Base-by-base conservation (phyloP, 1,140 invertebrate genomes). In the Zophobas morio region DNA sequence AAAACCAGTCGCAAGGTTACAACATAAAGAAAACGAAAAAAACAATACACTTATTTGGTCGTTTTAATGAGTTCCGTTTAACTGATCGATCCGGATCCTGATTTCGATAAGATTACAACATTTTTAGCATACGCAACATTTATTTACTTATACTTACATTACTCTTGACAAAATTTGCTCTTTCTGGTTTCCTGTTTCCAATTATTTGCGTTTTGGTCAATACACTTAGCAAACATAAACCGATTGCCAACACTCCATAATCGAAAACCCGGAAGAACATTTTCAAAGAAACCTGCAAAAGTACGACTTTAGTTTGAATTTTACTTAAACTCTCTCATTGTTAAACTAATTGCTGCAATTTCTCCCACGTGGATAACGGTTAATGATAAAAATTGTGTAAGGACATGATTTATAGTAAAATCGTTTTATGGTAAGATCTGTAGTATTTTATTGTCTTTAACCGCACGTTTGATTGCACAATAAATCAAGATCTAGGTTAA, bases 391-490 rank as follows among this genome's bases (percentile, higher is more conserved):
- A 6, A 20, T 51, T 51, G n/a, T 34, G 53, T 34, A 54, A 54
- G 1, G 4, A 54, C 2, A 33, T 36, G 46, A 46, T 70, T 33
- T 42, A n/a, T 42, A n/a, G 39, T 70, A 49, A 70, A 20, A 20
- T 20, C 20, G 20, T 20, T 20, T 20, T 20, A 20, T 20, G 20
- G 20, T 20, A 20, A 20, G 20, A 20, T 20, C 20, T 20, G 8
- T 60, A 60, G 1, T 42, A 35, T 54, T 54, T 73, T 73, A 73
- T 57, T 73, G 40, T 73, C 49, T 73, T 46, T 53, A 56, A 51
- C 51, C 20, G 34, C 71, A 56, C 71, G 20, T 47, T 39, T 54
- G 5, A n/a, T 66, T 66, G 39, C 60, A 20, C 60, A 66, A 66
- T 8, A 32, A 40, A 66, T 42, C 60, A 66, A 66, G 60, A 66